A percentile compares a stretch with the other conserved stretches of the same genome.
These are phyloP conservation scores for Taphrorychus bicolor DNA, from an alignment of 2,888 invertebrate genomes.

Conservation along the genomic window DNA sequence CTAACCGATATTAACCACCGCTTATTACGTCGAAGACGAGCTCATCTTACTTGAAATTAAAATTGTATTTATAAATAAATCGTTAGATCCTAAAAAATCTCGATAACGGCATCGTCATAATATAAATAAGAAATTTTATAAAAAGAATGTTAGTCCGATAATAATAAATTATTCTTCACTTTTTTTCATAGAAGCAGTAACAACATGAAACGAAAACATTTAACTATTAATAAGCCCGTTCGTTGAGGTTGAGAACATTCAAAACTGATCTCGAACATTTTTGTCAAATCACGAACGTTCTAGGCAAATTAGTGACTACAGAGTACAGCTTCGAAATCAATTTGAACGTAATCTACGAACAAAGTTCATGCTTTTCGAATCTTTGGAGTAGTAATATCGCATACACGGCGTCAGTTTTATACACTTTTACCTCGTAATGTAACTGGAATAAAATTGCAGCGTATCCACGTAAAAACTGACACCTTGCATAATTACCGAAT, in stretches of 20 bases:
- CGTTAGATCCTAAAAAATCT: neutral
- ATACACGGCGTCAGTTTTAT: neutral
- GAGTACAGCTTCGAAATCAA: too few species aligned
- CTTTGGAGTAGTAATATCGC: neutral
- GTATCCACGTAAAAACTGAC: too few species aligned
- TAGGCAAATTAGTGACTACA: too few species aligned
- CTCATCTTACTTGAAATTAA: neutral
- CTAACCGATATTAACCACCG: neutral
- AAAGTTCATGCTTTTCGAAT: neutral
- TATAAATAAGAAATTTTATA: neutral
- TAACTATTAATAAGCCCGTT: too few species aligned
- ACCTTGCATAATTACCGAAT: neutral
- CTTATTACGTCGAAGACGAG: neutral
- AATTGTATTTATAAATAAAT: neutral
- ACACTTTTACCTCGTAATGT: neutral
- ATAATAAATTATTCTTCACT: neutral
- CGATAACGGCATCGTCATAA: neutral
- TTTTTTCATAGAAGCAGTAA: too few species aligned
- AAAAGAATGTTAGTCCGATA: neutral
- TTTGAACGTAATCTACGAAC: too few species aligned
- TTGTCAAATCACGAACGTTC: too few species aligned
- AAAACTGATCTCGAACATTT: too few species aligned
- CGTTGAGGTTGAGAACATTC: too few species aligned
- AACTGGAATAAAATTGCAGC: too few species aligned
- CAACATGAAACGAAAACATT: neutral